These are phyloP conservation scores for Pteria penguin DNA, from an alignment of 2,888 invertebrate genomes.

Conservation along the genomic window DNA sequence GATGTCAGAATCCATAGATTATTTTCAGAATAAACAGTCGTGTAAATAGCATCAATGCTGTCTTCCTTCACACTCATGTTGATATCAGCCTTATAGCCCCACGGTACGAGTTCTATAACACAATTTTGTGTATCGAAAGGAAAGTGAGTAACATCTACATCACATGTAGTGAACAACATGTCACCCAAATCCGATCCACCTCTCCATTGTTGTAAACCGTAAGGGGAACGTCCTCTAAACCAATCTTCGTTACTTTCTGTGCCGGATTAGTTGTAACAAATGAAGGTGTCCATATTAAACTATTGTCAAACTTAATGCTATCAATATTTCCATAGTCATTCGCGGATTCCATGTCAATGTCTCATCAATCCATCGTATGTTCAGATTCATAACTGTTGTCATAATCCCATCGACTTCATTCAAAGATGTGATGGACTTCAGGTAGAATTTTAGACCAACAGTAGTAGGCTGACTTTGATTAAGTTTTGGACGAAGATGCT, in stretches of 20 bases:
- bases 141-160: conserved; percentile 22
- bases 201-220: background rate
- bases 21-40: conserved; percentile 18
- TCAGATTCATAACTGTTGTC: conserved; percentile 32
- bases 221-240: conserved; percentile 15
- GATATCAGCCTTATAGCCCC: conserved; percentile 2
- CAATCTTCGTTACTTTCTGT: background rate
- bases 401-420: conserved; percentile 46
- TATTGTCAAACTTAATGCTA: conserved; percentile 12
- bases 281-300: conserved; percentile 45
- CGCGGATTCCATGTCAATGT: conserved; percentile 42
- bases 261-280: conserved; percentile 31
- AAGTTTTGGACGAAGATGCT: background rate
- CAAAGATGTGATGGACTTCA: conserved; percentile 23
- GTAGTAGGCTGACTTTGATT: background rate
- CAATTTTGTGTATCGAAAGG: conserved; percentile 29
- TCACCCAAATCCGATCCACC: conserved; percentile 11
- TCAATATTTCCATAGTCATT: conserved; percentile 21
- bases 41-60: background rate
- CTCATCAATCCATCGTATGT: conserved; percentile 40
- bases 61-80: background rate
- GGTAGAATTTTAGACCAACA: background rate
- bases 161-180: conserved; percentile 29
- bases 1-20: conserved; percentile 7
- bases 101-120: conserved; percentile 12